A percentile compares a stretch with the other conserved stretches of the same genome.
Conservation (phyloP, 2,888 invertebrate genomes). For the Tuberolachnus salignus region DNA sequence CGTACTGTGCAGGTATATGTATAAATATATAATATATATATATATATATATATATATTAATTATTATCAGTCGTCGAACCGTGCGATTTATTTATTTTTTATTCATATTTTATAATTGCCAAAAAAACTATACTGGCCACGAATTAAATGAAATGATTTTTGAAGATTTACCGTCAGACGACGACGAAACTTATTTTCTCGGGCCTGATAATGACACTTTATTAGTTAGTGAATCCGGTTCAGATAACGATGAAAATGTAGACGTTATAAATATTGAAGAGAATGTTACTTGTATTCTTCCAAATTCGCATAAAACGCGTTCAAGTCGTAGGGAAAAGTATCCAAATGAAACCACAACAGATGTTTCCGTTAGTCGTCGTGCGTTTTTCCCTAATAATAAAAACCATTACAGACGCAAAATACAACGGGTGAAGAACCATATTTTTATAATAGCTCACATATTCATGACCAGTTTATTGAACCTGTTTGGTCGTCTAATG, state of each 20-base stretch:
- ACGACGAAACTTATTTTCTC: too few relatives aligned
- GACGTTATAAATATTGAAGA: constrained; percentile 1
- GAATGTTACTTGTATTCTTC: background rate
- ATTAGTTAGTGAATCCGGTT: background rate
- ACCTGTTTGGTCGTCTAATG: constrained; percentile 3
- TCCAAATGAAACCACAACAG: background rate
- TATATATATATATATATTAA: too few relatives aligned
- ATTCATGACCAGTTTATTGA: background rate
- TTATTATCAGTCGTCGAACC: background rate
- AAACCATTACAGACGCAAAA: background rate
- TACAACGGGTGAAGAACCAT: background rate
- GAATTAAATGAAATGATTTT: background rate
- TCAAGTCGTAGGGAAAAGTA: background rate
- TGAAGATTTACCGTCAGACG: constrained; percentile 7
- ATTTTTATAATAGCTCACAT: background rate
- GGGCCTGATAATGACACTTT: too few relatives aligned
- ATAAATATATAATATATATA: too few relatives aligned
- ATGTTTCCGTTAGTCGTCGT: background rate
- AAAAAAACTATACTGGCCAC: background rate
- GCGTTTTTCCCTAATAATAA: background rate
- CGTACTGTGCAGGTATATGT: background rate
- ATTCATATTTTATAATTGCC: too few relatives aligned
- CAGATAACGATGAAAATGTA: background rate
- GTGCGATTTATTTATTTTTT: background rate
- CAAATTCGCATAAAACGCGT: background rate